These are phyloP conservation scores for Microctenopoma stevenorrisi DNA, from an alignment of 2,797 vertebrate genomes.

Conservation along the genomic window DNA sequence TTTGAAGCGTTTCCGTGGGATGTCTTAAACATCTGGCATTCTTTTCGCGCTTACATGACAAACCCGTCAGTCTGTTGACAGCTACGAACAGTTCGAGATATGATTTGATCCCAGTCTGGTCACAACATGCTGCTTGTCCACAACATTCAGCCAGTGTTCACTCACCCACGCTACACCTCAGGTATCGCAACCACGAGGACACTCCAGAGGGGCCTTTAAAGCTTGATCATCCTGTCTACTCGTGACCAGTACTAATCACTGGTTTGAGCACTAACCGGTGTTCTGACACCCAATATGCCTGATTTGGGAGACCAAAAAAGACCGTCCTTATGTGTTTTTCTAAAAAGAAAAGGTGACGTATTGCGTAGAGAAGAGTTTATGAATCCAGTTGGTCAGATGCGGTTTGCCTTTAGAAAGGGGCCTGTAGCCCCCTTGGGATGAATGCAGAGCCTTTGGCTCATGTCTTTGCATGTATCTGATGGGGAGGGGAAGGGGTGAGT, in stretches of 20 bases:
- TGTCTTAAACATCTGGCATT: slow-evolving; percentile 5
- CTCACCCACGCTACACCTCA: slow-evolving; percentile 65
- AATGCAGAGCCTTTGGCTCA: slow-evolving; percentile 51
- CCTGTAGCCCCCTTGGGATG: slow-evolving; percentile 37
- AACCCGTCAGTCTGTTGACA: not conserved
- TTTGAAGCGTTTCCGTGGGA: slow-evolving; percentile 17
- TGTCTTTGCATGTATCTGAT: slow-evolving; percentile 70
- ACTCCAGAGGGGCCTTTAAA: slow-evolving; percentile 73
- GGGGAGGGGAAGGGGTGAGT: slow-evolving; percentile 47
- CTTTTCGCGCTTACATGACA: not conserved
- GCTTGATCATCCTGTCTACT: slow-evolving; percentile 59
- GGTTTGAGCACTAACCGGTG: slow-evolving; percentile 59
- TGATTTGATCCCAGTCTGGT: slow-evolving; percentile 27
- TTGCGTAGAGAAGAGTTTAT: slow-evolving; percentile 52
- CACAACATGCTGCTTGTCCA: slow-evolving; percentile 39
- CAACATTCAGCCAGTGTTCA: slow-evolving; percentile 64
- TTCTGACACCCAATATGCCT: slow-evolving; percentile 68
- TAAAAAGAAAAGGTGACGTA: slow-evolving; percentile 34
- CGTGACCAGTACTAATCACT: slow-evolving; percentile 45
- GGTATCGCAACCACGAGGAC: slow-evolving; percentile 71
- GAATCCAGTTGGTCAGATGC: slow-evolving; percentile 47
- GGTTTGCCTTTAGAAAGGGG: slow-evolving; percentile 71
- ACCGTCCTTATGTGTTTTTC: slow-evolving; percentile 36
- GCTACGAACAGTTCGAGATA: not conserved
- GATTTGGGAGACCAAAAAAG: slow-evolving; percentile 77